Conservation (phyloP, 2,888 invertebrate species). For the Apamea epomidion region DNA sequence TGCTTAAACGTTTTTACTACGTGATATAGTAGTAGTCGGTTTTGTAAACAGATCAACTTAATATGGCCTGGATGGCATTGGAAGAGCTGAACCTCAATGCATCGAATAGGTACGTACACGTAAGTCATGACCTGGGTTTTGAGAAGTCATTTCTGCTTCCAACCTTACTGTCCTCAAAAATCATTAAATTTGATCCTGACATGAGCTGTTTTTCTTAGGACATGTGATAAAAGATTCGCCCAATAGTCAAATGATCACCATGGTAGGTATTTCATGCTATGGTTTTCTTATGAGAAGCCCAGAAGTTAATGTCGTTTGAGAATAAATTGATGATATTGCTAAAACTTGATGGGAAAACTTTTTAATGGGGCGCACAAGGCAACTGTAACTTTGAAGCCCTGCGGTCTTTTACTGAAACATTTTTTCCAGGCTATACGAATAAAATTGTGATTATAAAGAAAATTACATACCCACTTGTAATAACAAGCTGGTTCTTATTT, state of each 20-base stretch:
- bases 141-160: not conserved
- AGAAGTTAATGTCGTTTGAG: conserved; percentile 28
- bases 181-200: not conserved
- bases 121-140: not conserved
- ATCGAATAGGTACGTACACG: not conserved
- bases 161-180: not conserved
- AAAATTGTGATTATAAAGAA: not conserved
- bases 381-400: conserved; percentile 12
- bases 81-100: not conserved
- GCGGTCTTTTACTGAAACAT: conserved; percentile 1
- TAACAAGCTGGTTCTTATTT: not conserved
- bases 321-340: conserved; percentile 49
- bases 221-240: not conserved
- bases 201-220: not conserved
- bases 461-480: not conserved
- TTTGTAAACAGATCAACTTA: not conserved
- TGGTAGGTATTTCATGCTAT: not conserved
- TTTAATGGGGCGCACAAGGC: conserved; percentile 21
- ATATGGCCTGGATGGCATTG: not conserved
- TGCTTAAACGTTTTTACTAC: not conserved
- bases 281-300: not conserved
- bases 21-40: not conserved
- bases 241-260: not conserved
- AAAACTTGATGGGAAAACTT: conserved; percentile 45
- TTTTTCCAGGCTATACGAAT: not conserved